Conservation (phyloP, 2,888 invertebrate genomes). For the Acanthopleura granulata region DNA sequence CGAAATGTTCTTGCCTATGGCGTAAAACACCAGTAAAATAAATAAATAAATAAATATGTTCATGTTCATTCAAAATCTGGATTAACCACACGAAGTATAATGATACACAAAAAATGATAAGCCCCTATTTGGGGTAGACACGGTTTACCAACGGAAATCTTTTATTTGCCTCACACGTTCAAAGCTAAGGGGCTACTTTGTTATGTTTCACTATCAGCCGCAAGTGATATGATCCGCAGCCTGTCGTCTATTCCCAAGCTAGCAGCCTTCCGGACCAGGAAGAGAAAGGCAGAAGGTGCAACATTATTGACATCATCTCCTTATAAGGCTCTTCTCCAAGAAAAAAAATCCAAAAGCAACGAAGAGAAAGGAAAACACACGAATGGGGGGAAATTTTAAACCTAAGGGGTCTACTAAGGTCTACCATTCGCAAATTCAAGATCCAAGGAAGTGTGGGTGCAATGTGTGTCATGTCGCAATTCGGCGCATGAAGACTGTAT, state of each 20-base stretch:
- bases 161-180: too few species aligned
- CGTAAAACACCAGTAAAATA: too few species aligned
- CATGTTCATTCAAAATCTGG: too few species aligned
- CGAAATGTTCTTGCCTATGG: too few species aligned
- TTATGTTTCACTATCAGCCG: neutral
- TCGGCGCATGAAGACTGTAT: conserved; percentile 25
- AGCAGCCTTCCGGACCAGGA: neutral
- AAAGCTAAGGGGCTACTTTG: too few species aligned
- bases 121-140: too few species aligned
- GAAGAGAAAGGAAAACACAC: neutral
- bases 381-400: too few species aligned
- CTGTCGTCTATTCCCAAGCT: neutral
- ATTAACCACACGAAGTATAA: too few species aligned
- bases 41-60: too few species aligned
- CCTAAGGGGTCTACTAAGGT: neutral
- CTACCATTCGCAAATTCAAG: conserved; percentile 17
- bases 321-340: neutral
- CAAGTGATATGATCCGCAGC: neutral
- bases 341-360: neutral
- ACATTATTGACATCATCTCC: conserved; percentile 14
- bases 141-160: too few species aligned
- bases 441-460: conserved; percentile 22
- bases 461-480: conserved; percentile 15
- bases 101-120: too few species aligned
- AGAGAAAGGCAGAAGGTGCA: conserved; percentile 13